phyloP scores from a whole-genome alignment of 2,888 invertebrate species.

The Chymomyza fuscimana region DNA sequence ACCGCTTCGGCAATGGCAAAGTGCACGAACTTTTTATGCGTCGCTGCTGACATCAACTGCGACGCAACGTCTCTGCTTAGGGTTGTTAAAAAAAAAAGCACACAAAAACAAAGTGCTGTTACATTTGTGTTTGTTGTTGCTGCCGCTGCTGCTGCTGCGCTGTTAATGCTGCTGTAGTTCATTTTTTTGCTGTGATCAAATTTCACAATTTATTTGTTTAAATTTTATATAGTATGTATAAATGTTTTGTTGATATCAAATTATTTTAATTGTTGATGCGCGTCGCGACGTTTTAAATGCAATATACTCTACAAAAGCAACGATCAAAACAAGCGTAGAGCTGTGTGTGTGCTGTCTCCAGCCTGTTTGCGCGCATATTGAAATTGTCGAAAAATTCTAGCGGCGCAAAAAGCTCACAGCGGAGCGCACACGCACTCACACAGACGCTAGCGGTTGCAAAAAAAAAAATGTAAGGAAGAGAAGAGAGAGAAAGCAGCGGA shows the following conservation, averaged over 20 bases:
- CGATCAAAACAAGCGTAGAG: slow-evolving; percentile 28
- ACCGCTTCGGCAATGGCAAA: background rate
- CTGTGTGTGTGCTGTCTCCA: slow-evolving; percentile 40
- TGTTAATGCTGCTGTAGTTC: slow-evolving; percentile 5
- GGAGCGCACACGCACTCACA: background rate
- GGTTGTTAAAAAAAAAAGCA: background rate
- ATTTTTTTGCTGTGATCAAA: slow-evolving; percentile 1
- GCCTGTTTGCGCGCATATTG: slow-evolving; percentile 30
- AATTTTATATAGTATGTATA: slow-evolving; percentile 16
- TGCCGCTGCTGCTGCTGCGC: background rate
- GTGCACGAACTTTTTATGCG: slow-evolving; percentile 15
- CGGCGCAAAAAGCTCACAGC: slow-evolving; percentile 51
- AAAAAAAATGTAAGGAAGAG: background rate
- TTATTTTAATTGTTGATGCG: slow-evolving; percentile 25
- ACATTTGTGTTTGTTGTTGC: slow-evolving; percentile 12
- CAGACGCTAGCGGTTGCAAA: background rate
- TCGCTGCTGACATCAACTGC: background rate
- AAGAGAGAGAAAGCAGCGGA: background rate
- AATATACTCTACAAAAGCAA: background rate
- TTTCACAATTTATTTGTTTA: slow-evolving; percentile 8
- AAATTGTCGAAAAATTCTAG: slow-evolving; percentile 67
- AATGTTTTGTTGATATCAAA: slow-evolving; percentile 8
- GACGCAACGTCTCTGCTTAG: background rate
- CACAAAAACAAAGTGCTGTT: slow-evolving; percentile 1
- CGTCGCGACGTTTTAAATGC: slow-evolving; percentile 25